Conservation (phyloP, 2,888 invertebrate species). For the Cheiracanthium punctorium region DNA sequence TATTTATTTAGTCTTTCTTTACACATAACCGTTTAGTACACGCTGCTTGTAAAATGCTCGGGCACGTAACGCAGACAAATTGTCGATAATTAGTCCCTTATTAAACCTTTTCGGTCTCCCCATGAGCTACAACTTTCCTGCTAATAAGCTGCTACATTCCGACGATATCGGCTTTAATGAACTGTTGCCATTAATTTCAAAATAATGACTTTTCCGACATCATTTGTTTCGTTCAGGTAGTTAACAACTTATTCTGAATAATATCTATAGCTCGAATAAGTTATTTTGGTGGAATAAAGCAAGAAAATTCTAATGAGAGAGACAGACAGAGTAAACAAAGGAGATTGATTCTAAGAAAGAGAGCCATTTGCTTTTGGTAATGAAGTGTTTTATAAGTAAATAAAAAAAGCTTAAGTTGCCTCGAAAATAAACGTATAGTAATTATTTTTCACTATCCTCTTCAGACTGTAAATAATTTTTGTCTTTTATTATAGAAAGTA, state of each 20-base stretch:
- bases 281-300: not conserved
- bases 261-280: not conserved
- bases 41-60: not conserved
- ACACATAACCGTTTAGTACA: not conserved
- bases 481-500: no score
- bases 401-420: no score
- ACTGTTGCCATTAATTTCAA: constrained; percentile 1
- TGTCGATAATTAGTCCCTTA: not conserved
- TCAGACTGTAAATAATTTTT: no score
- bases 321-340: no score
- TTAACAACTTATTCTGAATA: not conserved
- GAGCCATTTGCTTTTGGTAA: no score
- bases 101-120: not conserved
- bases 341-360: no score
- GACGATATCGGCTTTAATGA: not conserved
- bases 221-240: not conserved
- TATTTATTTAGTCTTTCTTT: no score
- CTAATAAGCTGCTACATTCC: not conserved
- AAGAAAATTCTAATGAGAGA: no score
- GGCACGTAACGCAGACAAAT: not conserved
- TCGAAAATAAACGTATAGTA: no score
- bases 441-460: no score
- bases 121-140: not conserved
- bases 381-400: no score
- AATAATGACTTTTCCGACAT: not conserved